Base-by-base conservation (phyloP, 1,140 invertebrate species). In the Drosophila ambigua region DNA sequence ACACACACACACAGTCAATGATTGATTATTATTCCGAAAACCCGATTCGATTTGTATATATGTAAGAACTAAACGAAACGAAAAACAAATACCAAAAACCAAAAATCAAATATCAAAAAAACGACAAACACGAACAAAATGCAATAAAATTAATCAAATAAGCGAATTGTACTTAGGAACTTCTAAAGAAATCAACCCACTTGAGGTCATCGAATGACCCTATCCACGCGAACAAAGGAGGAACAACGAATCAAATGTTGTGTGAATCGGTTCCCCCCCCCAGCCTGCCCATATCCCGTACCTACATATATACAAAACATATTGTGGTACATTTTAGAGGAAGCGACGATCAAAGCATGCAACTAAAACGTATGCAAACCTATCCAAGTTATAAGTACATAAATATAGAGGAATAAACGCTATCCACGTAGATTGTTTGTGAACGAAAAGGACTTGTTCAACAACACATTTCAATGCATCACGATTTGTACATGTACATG, bases 131-230 rank as follows among this genome's bases (percentile, higher is more conserved):
- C 55, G 43, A 66, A 53, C 20, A 52, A 35, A 15, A 64, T 46
- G 48, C 16, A 20, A 28, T 39, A 11, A 26, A 31, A 49, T 31
- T 57, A 71, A 58, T 58, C 35, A 45, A 68, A 57, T 69, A 69
- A 69, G 66, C 26, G 4, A 68, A 69, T 35, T 69, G 66, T 69
- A 69, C 44, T 69, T 58, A 68, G 64, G 66, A 57, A 69, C 45
- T 58, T 68, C 35, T 68, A 48, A 68, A 50, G 66, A 57, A 67
- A 41, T 26, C 35, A 57, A 26, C 51, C 63, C 51, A 54, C 50
- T 24, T 31, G 15, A 16, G 50, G 66, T 43, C 66, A 68, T 69
- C 5, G n/a, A 69, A 69, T 69, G 66, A 26, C 65, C 31, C 8
- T 16, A 44, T 54, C 50, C 7, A 66, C 45, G 11, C 24, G 6